Conservation (phyloP, 1,140 invertebrate species). For the Drosophila neocordata region DNA sequence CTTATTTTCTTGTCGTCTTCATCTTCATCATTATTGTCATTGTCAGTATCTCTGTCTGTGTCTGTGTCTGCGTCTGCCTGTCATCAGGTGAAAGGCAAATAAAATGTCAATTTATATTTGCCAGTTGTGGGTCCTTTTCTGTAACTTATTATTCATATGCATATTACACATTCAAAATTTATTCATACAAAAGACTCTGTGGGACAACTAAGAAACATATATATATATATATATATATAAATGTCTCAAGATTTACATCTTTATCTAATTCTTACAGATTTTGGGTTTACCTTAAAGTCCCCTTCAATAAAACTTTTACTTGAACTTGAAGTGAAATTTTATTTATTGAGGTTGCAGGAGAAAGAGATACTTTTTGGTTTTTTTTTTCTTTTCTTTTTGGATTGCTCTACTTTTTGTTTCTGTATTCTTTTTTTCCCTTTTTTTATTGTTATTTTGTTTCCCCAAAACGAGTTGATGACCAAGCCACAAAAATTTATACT, state of each 20-base stretch:
- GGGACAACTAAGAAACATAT: slow-evolving; percentile 44
- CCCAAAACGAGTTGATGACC: slow-evolving; percentile 66
- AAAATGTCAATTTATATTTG: slow-evolving; percentile 77
- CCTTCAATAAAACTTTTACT: slow-evolving; percentile 41
- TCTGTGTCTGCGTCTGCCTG: slow-evolving; percentile 48
- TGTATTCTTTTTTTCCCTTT: neutral
- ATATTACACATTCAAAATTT: slow-evolving; percentile 72
- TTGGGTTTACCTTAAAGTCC: slow-evolving; percentile 20
- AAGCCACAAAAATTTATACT: slow-evolving; percentile 60
- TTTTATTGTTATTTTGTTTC: slow-evolving; percentile 32
- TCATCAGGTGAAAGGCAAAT: slow-evolving; percentile 78
- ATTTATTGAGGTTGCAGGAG: slow-evolving; percentile 47
- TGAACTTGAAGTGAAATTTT: slow-evolving; percentile 49
- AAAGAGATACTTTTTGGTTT: slow-evolving; percentile 29
- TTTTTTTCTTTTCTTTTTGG: neutral
- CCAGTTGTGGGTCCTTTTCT: slow-evolving; percentile 69
- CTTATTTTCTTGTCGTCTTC: slow-evolving; percentile 7
- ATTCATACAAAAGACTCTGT: slow-evolving; percentile 37
- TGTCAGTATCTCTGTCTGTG: slow-evolving; percentile 19
- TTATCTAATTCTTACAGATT: slow-evolving; percentile 71
- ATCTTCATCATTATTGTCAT: neutral
- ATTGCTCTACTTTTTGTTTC: slow-evolving; percentile 47
- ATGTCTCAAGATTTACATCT: slow-evolving; percentile 68
- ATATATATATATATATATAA: slow-evolving; percentile 26
- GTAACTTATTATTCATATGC: slow-evolving; percentile 72